Evolutionary conservation across 2,113 vertebrate species (phyloP).

Genomic region (Pica pica): DNA sequence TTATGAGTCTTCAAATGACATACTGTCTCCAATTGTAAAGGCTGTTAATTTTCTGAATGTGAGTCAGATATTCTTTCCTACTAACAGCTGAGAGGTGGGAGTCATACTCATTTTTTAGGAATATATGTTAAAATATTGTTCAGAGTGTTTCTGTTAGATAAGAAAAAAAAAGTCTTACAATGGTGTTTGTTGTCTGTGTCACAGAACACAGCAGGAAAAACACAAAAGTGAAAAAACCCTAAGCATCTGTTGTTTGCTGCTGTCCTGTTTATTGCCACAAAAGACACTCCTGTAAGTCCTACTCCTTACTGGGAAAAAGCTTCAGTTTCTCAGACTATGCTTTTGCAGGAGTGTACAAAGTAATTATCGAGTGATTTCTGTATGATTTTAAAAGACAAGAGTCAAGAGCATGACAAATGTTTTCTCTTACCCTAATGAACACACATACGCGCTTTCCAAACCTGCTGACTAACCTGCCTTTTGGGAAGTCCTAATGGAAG

Average conservation of each 20-base stretch:
- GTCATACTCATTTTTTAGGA: not conserved
- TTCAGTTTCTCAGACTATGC: not conserved
- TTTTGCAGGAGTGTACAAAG: not conserved
- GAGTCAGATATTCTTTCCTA: not conserved
- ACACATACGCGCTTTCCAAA: not conserved
- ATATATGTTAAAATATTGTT: not conserved
- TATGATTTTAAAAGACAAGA: not conserved
- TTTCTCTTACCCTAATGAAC: not conserved
- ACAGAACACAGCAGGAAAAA: not conserved
- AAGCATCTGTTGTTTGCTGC: not conserved
- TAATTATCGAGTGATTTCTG: not conserved
- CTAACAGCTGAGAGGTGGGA: not conserved
- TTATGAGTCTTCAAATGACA: not conserved
- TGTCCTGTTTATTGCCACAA: not conserved
- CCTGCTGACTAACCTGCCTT: not conserved
- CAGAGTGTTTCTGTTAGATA: not conserved
- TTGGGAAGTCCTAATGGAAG: not conserved
- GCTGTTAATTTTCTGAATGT: not conserved
- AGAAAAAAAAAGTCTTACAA: not conserved
- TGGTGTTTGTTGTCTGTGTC: not conserved
- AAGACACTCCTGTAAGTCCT: not conserved
- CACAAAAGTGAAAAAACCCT: not conserved
- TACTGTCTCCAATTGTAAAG: not conserved
- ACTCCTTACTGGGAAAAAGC: not conserved
- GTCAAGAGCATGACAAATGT: not conserved